These are phyloP conservation scores for Mnemiopsis leidyi DNA, from an alignment of 37 sponge, comb jelly and placozoan genomes.

Conservation along the genomic window DNA sequence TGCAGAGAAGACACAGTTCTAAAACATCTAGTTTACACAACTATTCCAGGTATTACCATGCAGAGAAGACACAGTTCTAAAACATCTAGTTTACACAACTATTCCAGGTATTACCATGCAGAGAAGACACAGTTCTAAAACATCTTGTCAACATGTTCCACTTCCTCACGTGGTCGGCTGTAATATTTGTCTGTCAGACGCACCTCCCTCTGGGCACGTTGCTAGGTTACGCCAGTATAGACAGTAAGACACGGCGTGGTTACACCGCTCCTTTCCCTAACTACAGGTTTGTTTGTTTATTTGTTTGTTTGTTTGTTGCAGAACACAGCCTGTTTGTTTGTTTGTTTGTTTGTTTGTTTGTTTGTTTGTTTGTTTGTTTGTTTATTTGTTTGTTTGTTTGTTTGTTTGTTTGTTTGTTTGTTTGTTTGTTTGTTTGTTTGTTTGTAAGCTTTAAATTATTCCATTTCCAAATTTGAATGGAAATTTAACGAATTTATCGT, in stretches of 20 bases:
- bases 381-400: neutral
- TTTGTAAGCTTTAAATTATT: neutral
- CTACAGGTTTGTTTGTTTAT: slow-evolving; percentile 5
- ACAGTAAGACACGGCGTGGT: neutral
- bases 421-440: neutral
- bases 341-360: neutral
- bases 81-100: neutral
- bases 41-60: neutral
- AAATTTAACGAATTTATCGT: no score
- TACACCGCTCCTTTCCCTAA: slow-evolving; percentile 62
- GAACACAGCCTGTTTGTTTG: neutral
- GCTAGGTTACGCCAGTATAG: slow-evolving; percentile 14
- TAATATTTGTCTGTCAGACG: slow-evolving; percentile 59
- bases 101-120: slow-evolving; percentile 2
- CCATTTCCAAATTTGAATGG: no score
- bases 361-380: neutral
- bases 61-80: slow-evolving; percentile 15
- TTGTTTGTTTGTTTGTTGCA: neutral
- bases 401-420: neutral
- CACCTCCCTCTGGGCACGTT: slow-evolving; percentile 20
- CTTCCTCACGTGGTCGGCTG: slow-evolving; percentile 15
- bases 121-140: slow-evolving; percentile 25
- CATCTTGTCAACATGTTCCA: slow-evolving; percentile 61
- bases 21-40: slow-evolving; percentile 18
- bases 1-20: slow-evolving; percentile 34